Base-by-base conservation (phyloP, 2,113 vertebrate genomes). In the Delphinus delphis region DNA sequence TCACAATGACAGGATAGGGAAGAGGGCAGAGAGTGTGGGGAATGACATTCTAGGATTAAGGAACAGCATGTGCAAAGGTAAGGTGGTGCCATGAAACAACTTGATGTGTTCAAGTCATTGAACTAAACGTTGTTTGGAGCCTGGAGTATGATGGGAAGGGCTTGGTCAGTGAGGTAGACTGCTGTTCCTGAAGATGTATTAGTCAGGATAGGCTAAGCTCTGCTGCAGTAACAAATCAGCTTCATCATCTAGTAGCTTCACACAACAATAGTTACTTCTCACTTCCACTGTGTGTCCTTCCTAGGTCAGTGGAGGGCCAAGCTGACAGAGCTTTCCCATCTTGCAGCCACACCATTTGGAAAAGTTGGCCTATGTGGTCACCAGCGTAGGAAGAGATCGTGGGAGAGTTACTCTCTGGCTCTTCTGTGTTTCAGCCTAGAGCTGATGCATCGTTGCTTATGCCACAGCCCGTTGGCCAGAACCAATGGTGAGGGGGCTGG, bases 111-210 rank as follows among this genome's bases (percentile, higher is more conserved):
- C 47, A 1, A 53, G 47, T 47, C 76, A 31, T 17, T 63, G 85
- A 93, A 79, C 26, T 63, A 36, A 88, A 77, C 81, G n/a, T 82
- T 60, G 1, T 67, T 67, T 60, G 87, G 62, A 62, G n/a, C 68
- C 2, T 33, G 44, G 73, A 67, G 12, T 15, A 6, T 50, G 23
- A 18, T 47, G 6, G 47, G 77, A 53, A 55, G 44, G 33, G 62
- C 21, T 44, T 62, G 28, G 20, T n/a, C 38, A 41, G 50, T 65
- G 50, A 79, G 28, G 9, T 18, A 36, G 36, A n/a, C 33, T 36
- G 67, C 50, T 33, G n/a, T 62, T 62, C 26, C 4, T 28, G 38
- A 63, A n/a, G 18, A 21, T 9, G 50, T 76, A 1, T 89, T 73
- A 33, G 53, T 71, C 17, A 63, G 63, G 38, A 58, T 25, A 41